Percentiles rank a stretch among this genome's conserved stretches.
These are phyloP conservation scores for Apteryx mantelli DNA, from an alignment of 2,113 vertebrate species.

Conservation along the genomic window DNA sequence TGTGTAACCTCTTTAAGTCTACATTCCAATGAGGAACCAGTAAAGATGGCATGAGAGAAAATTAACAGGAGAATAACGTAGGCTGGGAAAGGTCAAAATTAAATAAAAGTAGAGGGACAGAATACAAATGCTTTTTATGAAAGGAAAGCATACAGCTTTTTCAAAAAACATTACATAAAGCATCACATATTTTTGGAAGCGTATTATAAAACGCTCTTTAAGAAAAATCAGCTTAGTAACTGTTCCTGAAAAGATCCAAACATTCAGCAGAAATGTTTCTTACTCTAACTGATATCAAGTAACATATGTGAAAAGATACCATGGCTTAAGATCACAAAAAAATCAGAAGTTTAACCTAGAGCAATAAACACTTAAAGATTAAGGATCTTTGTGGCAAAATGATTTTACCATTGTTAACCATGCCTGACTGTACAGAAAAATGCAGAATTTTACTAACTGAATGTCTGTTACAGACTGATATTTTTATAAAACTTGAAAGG, in stretches of 20 bases:
- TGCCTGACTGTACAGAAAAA: not conserved
- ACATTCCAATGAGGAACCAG: not conserved
- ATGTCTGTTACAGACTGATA: not conserved
- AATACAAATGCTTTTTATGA: not conserved
- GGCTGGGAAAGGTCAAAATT: not conserved
- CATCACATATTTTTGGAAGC: not conserved
- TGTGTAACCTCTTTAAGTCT: not conserved
- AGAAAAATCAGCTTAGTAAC: not conserved
- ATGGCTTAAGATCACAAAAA: not conserved
- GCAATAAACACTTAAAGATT: not conserved
- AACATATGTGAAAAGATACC: not conserved
- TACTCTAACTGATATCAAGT: not conserved
- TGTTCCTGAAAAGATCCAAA: not conserved
- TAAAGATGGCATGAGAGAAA: not conserved
- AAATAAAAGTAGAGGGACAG: not conserved
- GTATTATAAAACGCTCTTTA: not conserved
- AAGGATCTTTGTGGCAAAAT: not conserved
- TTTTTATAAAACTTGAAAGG: not conserved
- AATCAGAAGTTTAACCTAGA: not conserved
- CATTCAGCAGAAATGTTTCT: not conserved
- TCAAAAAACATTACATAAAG: not conserved
- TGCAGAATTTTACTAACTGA: not conserved
- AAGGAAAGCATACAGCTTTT: not conserved
- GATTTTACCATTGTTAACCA: not conserved
- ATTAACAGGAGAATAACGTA: not conserved